These are phyloP conservation scores for Reticulitermes speratus DNA, from an alignment of 1,140 invertebrate species.

Conservation along the genomic window DNA sequence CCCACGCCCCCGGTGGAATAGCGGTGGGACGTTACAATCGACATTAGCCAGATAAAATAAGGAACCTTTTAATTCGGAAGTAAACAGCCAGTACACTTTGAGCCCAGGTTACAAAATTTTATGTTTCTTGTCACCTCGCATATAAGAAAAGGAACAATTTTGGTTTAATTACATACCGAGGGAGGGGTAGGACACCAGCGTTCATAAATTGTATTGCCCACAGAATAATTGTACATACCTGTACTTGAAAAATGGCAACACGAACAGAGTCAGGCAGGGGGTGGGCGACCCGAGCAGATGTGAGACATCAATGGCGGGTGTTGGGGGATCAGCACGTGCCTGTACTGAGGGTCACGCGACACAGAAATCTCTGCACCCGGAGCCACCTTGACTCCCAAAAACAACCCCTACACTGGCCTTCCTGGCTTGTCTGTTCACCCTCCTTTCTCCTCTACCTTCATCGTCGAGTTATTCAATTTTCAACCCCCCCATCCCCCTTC, in stretches of 20 bases:
- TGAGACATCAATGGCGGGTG: neutral
- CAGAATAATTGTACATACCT: neutral
- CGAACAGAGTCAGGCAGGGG: neutral
- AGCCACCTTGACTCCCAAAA: slow-evolving; percentile 9
- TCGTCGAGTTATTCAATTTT: neutral
- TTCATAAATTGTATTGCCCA: too few relatives aligned
- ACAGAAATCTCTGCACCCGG: neutral
- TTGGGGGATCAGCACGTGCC: neutral
- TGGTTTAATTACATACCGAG: too few relatives aligned
- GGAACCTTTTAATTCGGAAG: too few relatives aligned
- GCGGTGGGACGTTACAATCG: too few relatives aligned
- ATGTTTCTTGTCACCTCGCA: too few relatives aligned
- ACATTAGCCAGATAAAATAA: too few relatives aligned
- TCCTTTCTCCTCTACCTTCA: neutral
- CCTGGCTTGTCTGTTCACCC: neutral
- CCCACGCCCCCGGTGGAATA: too few relatives aligned
- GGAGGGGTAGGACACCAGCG: too few relatives aligned
- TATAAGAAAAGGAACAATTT: too few relatives aligned
- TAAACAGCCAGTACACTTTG: too few relatives aligned
- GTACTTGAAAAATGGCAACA: slow-evolving; percentile 2
- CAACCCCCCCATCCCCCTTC: neutral
- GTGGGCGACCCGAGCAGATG: neutral
- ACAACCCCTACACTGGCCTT: slow-evolving; percentile 12
- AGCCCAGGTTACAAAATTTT: too few relatives aligned
- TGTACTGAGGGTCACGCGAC: neutral